A percentile compares a stretch with the other conserved stretches of the same genome.
Conservation (phyloP, 2,888 invertebrate species). For the Cryptophagus acutangulus region DNA sequence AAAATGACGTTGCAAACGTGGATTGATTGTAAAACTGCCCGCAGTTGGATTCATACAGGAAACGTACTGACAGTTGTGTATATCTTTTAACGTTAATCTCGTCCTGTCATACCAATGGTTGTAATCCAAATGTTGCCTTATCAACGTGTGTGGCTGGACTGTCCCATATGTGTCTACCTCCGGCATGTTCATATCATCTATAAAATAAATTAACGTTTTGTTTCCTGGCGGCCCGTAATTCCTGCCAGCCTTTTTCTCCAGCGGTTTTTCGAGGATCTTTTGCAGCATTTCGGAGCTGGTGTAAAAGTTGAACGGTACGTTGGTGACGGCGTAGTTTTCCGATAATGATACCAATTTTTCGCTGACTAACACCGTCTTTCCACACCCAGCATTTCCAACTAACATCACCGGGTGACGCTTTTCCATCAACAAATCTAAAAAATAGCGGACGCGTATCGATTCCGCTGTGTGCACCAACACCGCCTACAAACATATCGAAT, state of each 20-base stretch:
- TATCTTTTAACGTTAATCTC: slow-evolving; percentile 84
- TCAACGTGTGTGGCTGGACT: slow-evolving; percentile 92
- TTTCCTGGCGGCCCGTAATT: slow-evolving; percentile 95
- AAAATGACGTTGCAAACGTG: slow-evolving; percentile 85
- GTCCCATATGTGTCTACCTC: slow-evolving; percentile 88
- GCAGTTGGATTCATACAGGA: slow-evolving; percentile 98
- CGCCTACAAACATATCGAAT: slow-evolving; percentile 63
- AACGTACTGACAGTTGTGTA: slow-evolving; percentile 94
- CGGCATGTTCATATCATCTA: slow-evolving; percentile 98
- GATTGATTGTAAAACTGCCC: slow-evolving; percentile 95
- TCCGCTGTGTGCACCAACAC: slow-evolving; percentile 90
- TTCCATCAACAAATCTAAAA: slow-evolving; percentile 84
- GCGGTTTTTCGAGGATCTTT: slow-evolving; percentile 85
- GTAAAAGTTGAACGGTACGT: slow-evolving; percentile 95
- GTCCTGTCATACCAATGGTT: slow-evolving; percentile 93
- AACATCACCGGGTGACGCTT: slow-evolving; percentile 90
- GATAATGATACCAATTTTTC: slow-evolving; percentile 68
- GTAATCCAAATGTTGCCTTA: slow-evolving; percentile 93
- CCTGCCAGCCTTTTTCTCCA: slow-evolving; percentile 92
- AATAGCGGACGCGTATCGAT: slow-evolving; percentile 83
- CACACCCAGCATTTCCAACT: slow-evolving; percentile 88
- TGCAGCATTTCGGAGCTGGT: slow-evolving; percentile 92
- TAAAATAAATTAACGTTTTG: slow-evolving; percentile 88
- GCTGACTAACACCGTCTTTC: slow-evolving; percentile 82
- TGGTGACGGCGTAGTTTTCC: slow-evolving; percentile 83